Conservation (phyloP, 2,797 vertebrate species). For the Erpetoichthys calabaricus region DNA sequence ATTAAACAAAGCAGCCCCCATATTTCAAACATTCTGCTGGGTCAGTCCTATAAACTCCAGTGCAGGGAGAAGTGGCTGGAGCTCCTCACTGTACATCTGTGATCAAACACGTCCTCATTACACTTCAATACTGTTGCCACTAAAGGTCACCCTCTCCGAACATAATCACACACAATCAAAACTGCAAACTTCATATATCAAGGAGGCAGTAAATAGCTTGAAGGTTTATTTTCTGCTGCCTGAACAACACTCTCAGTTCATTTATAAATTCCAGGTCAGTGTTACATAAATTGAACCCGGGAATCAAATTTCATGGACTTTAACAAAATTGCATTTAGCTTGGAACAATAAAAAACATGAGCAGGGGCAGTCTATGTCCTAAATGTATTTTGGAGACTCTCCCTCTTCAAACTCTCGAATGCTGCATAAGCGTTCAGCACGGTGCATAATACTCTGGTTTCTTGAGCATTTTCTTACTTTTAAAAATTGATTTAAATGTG, state of each 20-base stretch:
- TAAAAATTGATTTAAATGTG: too few relatives aligned
- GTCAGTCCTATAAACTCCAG: conserved; percentile 45
- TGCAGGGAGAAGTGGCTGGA: conserved; percentile 42
- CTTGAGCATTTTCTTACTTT: too few relatives aligned
- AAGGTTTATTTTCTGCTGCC: conserved; percentile 83
- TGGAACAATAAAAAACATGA: conserved; percentile 7
- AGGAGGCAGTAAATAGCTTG: conserved; percentile 89
- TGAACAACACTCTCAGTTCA: conserved; percentile 62
- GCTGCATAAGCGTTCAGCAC: too few relatives aligned
- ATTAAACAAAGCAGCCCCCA: too few relatives aligned
- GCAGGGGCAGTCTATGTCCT: conserved; percentile 1
- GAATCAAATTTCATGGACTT: conserved; percentile 15
- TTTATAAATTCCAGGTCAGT: conserved; percentile 64
- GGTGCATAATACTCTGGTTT: too few relatives aligned
- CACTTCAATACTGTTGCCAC: conserved; percentile 97
- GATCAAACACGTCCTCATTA: conserved; percentile 98
- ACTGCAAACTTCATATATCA: conserved; percentile 99
- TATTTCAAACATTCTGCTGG: conserved; percentile 15
- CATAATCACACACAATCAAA: conserved; percentile 99
- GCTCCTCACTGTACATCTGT: conserved; percentile 75
- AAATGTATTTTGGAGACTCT: too few relatives aligned
- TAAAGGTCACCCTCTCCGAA: conserved; percentile 99
- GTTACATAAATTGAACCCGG: conserved; percentile 34
- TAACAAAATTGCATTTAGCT: conserved; percentile 8
- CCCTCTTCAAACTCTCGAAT: too few relatives aligned